Conservation (phyloP, 1,140 invertebrate genomes). For the Aphidius ervi region DNA sequence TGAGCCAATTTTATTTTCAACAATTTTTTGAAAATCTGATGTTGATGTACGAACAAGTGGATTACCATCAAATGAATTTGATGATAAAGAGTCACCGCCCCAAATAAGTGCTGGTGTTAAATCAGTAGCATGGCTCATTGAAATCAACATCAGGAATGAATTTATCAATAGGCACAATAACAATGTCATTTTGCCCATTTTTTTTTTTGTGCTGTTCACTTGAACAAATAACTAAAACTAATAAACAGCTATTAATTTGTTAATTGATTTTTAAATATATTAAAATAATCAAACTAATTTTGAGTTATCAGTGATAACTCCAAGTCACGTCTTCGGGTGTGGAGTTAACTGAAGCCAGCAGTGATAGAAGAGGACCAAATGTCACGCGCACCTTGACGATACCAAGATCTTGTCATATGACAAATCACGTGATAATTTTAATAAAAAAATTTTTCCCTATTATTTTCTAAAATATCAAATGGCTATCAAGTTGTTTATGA, state of each 20-base stretch:
- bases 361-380: conserved; percentile 19
- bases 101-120: conserved; percentile 40
- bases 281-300: no score
- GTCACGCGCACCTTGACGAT: conserved; percentile 33
- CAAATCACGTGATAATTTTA: conserved; percentile 30
- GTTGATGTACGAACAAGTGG: conserved; percentile 33
- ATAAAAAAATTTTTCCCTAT: no score
- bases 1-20: conserved; percentile 27
- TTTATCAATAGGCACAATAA: conserved; percentile 18
- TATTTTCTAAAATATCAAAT: no score
- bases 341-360: conserved; percentile 10
- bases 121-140: conserved; percentile 21
- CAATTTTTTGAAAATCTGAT: conserved; percentile 30
- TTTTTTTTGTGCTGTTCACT: conserved; percentile 8
- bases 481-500: no score
- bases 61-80: conserved; percentile 25
- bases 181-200: conserved; percentile 22
- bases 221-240: conserved; percentile 6
- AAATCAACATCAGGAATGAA: conserved; percentile 21
- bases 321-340: no score
- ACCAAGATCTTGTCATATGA: conserved; percentile 33
- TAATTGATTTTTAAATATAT: no score
- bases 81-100: conserved; percentile 27
- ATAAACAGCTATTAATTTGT: neutral
- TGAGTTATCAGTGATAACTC: no score